phyloP scores from a whole-genome alignment of 2,797 vertebrate genomes.

The Taenioides sp. region DNA sequence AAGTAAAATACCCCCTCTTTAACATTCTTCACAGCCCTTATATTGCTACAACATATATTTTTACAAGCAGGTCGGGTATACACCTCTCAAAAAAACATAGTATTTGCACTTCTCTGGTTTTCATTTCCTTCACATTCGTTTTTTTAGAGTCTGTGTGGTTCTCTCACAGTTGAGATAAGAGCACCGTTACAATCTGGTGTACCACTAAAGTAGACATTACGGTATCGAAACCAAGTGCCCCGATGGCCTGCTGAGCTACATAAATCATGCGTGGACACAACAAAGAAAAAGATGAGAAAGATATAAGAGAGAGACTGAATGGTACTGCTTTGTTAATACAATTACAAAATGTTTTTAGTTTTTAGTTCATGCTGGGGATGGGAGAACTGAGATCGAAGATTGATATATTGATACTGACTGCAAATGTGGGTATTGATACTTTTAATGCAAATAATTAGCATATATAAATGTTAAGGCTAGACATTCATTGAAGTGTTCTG shows the following conservation, averaged over 20 bases:
- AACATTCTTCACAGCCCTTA: background rate
- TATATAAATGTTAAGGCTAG: too few relatives aligned
- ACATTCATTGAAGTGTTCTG: too few relatives aligned
- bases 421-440: too few relatives aligned
- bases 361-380: background rate
- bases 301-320: conserved; percentile 73
- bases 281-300: conserved; percentile 74
- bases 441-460: too few relatives aligned
- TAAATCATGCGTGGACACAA: conserved; percentile 71
- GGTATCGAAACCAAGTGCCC: conserved; percentile 55
- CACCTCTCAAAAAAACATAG: background rate
- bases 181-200: conserved; percentile 46
- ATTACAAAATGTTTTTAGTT: conserved; percentile 21
- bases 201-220: conserved; percentile 57
- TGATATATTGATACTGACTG: too few relatives aligned
- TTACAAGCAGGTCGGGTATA: background rate
- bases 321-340: conserved; percentile 69
- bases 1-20: too few relatives aligned
- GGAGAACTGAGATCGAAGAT: too few relatives aligned
- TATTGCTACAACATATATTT: background rate
- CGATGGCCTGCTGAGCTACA: conserved; percentile 58
- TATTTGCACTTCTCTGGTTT: conserved; percentile 23
- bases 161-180: conserved; percentile 58
- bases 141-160: conserved; percentile 31
- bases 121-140: conserved; percentile 53